Evolutionary conservation across 92 coral and sea anemone genomes (phyloP), one percentile per base, ranked within the genome.

Genomic region (Hydrozoanthus gracilis): DNA sequence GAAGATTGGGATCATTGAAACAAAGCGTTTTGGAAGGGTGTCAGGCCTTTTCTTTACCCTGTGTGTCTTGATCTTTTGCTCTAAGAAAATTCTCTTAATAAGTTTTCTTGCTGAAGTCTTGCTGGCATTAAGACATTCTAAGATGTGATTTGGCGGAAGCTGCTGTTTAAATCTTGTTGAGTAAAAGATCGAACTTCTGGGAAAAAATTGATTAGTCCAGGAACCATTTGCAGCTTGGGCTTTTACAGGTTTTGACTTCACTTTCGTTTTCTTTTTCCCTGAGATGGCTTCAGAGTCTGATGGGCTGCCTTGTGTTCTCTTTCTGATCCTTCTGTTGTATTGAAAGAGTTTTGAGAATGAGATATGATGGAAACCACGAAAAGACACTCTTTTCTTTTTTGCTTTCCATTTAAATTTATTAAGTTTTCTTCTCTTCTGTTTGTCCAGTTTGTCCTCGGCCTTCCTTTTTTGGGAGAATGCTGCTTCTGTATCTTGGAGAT

Each of bases 11-110:
- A 76, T 73, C 71, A 93, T 79, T 2, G 60, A 58, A 48, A 78
- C 61, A 51, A 89, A 85, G 51, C 95, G 89, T 76, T 66, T 92
- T 27, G 96, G 91, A 15, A 95, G 82, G 18, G 91, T 88, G 27
- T 74, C 56, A 4, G 55, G 51, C 50, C 45, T 86, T 71, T 12
- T 48, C n/a, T 75, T 58, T 56, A 18, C 54, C 39, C 62, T 39
- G 18, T 17, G 8, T 4, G 18, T 65, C 14, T 67, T 80, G n/a
- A 6, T 47, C 12, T 66, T 49, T 20, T n/a, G 3, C 4, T 65
- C 71, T 76, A 90, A 4, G 16, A 95, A 95, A 17, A 95, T 87
- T 6, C 44, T 78, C 71, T 84, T 76, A 8, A 92, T 56, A 7
- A 95, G 74, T 27, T 56, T 88, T 7, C 86, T 62, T 6, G 91